Base-by-base conservation (phyloP, 2,113 vertebrate species). In the Phalacrocorax aristotelis region DNA sequence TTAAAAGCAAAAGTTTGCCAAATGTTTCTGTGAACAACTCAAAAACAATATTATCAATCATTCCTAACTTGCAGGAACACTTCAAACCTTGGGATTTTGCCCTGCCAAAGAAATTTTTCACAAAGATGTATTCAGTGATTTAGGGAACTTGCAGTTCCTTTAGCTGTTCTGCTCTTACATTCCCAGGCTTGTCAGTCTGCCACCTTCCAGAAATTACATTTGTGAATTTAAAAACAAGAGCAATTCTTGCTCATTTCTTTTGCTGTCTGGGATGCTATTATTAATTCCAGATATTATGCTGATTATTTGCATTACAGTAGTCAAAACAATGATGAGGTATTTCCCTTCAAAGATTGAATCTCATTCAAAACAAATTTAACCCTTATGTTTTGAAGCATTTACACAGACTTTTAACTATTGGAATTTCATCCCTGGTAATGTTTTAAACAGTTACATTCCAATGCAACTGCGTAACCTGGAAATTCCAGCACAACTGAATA, bases 301-400 rank as follows among this genome's bases (percentile, higher is more conserved):
- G 84, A 96, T 97, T 95, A 95, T 96, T 97, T 88, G 83, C 64
- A 40, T 79, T 91, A 76, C 51, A 90, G 90, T 61, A 96, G 93
- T 97, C 91, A 98, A 98, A 98, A 96, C 95, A 96, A 95, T 66
- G 92, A 89, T 92, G 90, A 97, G 54, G 22, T 70, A 96, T 97
- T 97, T 97, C 81, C 91, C 92, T 74, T 95, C 64, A 83, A 97
- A 92, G 55, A 83, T 89, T 93, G 62, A 91, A 95, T 97, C 58
- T 88, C 54, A 65, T 90, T 96, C 62, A 70, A 97, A 97, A 93
- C n/a, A 79, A 55, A 96, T 94, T 95, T 94, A 93, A 83, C 82
- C 54, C 76, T 82, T 94, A 46, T 36, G 38, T 83, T 92, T 95
- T 93, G 65, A 96, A 92, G 81, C 16, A 58, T 49, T 72, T 70